These are phyloP conservation scores for Corythornis cristatus DNA, from an alignment of 2,113 vertebrate species.

Conservation along the genomic window DNA sequence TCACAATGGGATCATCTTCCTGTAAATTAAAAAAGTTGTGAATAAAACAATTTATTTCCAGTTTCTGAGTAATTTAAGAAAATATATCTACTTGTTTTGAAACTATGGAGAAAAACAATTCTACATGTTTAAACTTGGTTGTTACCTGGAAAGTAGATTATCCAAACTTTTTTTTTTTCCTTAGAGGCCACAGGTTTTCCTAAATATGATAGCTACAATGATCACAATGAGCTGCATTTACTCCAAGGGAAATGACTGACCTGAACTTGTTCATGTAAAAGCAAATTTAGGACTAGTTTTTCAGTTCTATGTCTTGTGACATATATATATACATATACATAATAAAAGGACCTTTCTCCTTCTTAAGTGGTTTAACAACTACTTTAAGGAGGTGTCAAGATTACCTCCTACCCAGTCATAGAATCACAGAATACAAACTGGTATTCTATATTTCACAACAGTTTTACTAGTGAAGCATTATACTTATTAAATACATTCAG, in stretches of 20 bases:
- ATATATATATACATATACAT: neutral
- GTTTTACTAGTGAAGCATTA: conserved; percentile 30
- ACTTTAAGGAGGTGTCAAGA: neutral
- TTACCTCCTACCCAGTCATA: neutral
- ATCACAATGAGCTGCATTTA: neutral
- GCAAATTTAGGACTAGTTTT: neutral
- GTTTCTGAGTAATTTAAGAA: neutral
- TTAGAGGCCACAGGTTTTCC: neutral
- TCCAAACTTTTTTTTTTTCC: neutral
- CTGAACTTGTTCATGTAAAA: neutral
- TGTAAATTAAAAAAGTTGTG: neutral
- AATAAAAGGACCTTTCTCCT: neutral
- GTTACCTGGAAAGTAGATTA: neutral
- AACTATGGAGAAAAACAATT: neutral
- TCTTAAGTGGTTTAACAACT: neutral
- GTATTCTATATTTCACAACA: conserved; percentile 6
- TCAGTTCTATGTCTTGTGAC: neutral
- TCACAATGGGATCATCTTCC: neutral
- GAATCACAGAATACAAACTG: conserved; percentile 17
- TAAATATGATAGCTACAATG: neutral
- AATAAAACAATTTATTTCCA: neutral
- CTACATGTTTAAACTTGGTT: neutral
- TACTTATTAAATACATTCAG: conserved; percentile 9
- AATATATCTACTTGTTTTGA: neutral
- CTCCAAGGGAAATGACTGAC: neutral